Percentiles rank a stretch among this genome's conserved stretches.
phyloP scores from a whole-genome alignment of 2,113 vertebrate species.

The Pelecanoides urinatrix region DNA sequence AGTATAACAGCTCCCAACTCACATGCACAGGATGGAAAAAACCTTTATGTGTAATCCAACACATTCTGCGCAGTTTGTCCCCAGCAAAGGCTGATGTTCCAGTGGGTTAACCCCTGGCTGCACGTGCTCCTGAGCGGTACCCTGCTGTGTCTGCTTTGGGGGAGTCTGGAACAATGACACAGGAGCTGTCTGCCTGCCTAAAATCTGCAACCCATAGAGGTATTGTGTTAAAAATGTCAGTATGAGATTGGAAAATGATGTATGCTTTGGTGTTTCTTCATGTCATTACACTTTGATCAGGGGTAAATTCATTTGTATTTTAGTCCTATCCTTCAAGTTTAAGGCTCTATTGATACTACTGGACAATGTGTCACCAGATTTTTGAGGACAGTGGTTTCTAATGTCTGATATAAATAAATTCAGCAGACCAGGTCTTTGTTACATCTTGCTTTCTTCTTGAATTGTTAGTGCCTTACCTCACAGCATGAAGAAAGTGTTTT shows the following conservation, averaged over 20 bases:
- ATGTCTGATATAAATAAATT: constrained; percentile 60
- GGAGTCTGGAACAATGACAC: neutral
- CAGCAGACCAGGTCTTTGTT: constrained; percentile 24
- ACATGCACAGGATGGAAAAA: neutral
- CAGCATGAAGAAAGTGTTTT: constrained; percentile 40
- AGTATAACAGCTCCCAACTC: neutral
- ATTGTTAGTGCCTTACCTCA: constrained; percentile 33
- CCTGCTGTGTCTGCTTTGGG: neutral
- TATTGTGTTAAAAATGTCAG: neutral
- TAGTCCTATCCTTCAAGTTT: constrained; percentile 48
- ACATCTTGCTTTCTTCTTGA: constrained; percentile 29
- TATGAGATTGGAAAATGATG: neutral
- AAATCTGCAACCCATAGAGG: neutral
- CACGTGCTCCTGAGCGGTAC: accelerated
- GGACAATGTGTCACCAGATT: constrained; percentile 22
- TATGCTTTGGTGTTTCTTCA: constrained; percentile 7
- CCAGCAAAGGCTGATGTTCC: neutral
- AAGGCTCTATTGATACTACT: neutral
- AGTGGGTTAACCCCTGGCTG: neutral
- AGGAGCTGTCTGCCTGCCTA: neutral
- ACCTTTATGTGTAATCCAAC: accelerated
- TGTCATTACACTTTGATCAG: constrained; percentile 27
- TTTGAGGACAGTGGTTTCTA: constrained; percentile 48
- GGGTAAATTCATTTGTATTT: constrained; percentile 58
- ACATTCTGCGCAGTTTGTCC: neutral